Evolutionary conservation across 2,888 invertebrate species (phyloP), one percentile per base, ranked within the genome.

Genomic region (Sinhomidia bicolor): DNA sequence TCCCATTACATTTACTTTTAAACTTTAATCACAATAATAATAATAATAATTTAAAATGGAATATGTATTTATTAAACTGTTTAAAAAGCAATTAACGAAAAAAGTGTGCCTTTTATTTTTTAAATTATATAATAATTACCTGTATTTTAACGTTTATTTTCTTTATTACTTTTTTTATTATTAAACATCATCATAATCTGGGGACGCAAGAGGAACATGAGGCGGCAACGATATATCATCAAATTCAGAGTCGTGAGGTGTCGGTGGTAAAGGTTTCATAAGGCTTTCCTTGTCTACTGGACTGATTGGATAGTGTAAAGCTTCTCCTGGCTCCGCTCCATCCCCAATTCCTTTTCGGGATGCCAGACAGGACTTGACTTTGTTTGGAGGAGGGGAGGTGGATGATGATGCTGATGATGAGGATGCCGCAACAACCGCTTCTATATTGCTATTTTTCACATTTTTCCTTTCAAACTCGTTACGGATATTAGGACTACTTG

Each of bases 171-270:
- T 36, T 41, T 47, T 47, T 36, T 36, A 7, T 36, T 36, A 7
- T 74, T 54, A 78, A 78, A 82, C 62, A 76, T 89, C 85, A 65
- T 89, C 89, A 20, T 76, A 89, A 17, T 89, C 89, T 10, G 85
- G 86, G 44, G 78, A 65, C 20, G 89, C 89, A 23, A 89, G 82
- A 2, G 89, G 89, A 23, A 89, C 51, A 17, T 57, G 89, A n/a
- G 89, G 89, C 23, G 89, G 89, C 3, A 89, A 51, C 5, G 89
- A 89, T 62, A 89, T 82, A 51, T 89, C 89, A 68, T 89, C 89
- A 32, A 89, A 47, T n/a, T 89, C 89, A 0, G 81, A 23, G n/a
- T 76, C 87, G 10, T 82, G 81, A 14, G 71, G 60, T 5, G 81
- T 87, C 12, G 90, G 68, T n/a, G 90, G 89, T 47, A 89, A 85